Conservation (phyloP, 2,113 vertebrate genomes). For the Otolemur garnettii region DNA sequence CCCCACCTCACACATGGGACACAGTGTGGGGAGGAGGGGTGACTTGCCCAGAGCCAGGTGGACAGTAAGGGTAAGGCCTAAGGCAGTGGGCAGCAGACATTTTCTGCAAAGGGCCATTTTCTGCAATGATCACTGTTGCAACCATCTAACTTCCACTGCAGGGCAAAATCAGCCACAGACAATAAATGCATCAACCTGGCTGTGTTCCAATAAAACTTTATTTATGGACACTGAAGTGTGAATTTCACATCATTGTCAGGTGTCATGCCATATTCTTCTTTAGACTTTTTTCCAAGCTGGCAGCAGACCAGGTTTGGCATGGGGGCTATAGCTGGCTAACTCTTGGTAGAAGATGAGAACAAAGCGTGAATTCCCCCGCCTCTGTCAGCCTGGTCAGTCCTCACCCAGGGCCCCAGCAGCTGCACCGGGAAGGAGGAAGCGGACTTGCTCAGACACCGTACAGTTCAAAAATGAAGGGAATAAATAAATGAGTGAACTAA, state of each 20-base stretch:
- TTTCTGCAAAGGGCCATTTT: background rate
- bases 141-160: background rate
- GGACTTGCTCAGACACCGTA: background rate
- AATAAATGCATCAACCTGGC: rapidly evolving
- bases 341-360: background rate
- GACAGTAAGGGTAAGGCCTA: background rate
- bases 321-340: background rate
- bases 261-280: background rate
- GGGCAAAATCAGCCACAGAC: background rate
- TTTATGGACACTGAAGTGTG: background rate
- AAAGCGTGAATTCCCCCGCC: background rate
- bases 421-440: background rate
- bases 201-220: background rate
- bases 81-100: background rate
- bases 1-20: background rate
- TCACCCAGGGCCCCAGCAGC: background rate
- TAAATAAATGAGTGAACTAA: background rate
- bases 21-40: background rate
- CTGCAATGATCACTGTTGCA: rapidly evolving
- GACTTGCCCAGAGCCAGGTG: background rate
- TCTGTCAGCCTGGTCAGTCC: background rate
- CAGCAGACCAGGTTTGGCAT: background rate
- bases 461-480: background rate
- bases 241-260: background rate
- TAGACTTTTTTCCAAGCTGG: background rate